phyloP scores from a whole-genome alignment of 2,113 vertebrate species.

The Morone saxatilis region DNA sequence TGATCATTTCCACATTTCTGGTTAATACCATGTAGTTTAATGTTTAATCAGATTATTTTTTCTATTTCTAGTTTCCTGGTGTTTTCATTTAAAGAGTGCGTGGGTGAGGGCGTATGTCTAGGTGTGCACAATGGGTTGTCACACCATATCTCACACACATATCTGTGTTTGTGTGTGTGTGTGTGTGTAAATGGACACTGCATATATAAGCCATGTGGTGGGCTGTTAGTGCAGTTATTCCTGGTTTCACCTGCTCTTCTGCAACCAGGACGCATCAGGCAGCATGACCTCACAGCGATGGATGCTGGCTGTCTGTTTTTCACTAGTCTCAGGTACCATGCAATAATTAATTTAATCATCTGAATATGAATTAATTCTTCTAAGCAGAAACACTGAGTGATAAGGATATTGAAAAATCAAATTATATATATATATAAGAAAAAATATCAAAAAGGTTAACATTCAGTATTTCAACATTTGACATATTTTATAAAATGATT shows the following conservation, averaged over 20 bases:
- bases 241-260: constrained; percentile 9
- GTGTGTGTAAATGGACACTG: not conserved
- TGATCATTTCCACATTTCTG: not conserved
- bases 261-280: constrained; percentile 5
- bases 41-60: constrained; percentile 44
- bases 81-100: constrained; percentile 18
- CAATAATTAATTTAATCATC: not conserved
- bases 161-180: not conserved
- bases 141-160: not conserved
- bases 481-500: not conserved
- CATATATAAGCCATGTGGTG: constrained; percentile 46
- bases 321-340: constrained; percentile 65
- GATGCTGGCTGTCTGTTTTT: constrained; percentile 42
- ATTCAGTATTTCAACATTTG: not conserved
- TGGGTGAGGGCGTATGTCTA: not conserved
- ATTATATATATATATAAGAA: not conserved
- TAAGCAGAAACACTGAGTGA: not conserved
- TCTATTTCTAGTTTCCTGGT: constrained; percentile 61
- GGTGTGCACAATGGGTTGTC: not conserved
- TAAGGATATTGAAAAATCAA: not conserved
- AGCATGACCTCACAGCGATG: constrained; percentile 43
- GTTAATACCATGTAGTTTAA: constrained; percentile 8
- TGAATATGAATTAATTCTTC: accelerated
- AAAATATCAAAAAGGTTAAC: not conserved
- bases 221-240: not conserved